Percentiles rank a stretch among this genome's conserved stretches.
These are phyloP conservation scores for Heliconius aoede DNA, from an alignment of 2,888 invertebrate genomes.

Conservation along the genomic window DNA sequence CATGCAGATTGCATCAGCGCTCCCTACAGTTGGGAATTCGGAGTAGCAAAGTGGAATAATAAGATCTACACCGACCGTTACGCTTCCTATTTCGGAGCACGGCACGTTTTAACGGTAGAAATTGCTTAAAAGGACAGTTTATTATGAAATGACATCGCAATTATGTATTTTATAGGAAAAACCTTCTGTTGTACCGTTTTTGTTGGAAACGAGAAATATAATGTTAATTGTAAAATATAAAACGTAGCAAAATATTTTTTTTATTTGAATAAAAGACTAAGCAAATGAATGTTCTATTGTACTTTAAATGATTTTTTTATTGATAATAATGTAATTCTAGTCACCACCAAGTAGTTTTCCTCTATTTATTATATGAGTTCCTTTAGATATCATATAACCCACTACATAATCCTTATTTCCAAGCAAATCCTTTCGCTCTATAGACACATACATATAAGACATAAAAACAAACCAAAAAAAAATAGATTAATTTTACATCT, in stretches of 20 bases:
- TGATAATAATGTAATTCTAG: background rate
- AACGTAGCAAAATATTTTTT: no score
- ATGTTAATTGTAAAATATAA: no score
- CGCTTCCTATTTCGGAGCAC: conserved; percentile 14
- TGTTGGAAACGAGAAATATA: background rate
- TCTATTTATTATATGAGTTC: background rate
- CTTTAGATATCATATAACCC: background rate
- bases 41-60: conserved; percentile 37
- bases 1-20: conserved; percentile 41
- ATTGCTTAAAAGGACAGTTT: conserved; percentile 15
- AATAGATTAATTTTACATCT: background rate
- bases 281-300: background rate
- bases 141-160: background rate
- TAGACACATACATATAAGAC: background rate
- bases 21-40: conserved; percentile 32
- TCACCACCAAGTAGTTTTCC: background rate
- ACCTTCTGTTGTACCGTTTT: background rate
- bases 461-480: background rate
- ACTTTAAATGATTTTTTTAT: no score
- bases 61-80: conserved; percentile 38
- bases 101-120: conserved; percentile 23
- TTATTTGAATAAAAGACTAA: background rate
- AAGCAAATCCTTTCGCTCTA: background rate
- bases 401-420: background rate
- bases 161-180: background rate